Evolutionary conservation across 2,888 invertebrate genomes (phyloP).

Genomic region (Flexamia atlantica): DNA sequence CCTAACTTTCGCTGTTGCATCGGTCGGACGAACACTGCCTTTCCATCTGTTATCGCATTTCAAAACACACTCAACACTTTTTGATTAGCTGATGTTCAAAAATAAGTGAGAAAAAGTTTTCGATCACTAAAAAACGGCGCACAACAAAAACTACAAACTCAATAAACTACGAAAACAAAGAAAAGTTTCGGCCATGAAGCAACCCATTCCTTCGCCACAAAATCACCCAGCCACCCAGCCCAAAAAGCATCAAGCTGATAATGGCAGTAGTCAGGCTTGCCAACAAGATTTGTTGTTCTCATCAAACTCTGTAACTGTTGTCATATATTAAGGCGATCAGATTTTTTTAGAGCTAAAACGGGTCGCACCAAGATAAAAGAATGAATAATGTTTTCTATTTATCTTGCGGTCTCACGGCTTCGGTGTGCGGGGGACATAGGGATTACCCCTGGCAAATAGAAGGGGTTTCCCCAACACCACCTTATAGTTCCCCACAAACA

Average conservation of each 20-base stretch:
- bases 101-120: neutral
- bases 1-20: slow-evolving; percentile 43
- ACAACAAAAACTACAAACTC: slow-evolving; percentile 12
- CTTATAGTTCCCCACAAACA: too few species aligned
- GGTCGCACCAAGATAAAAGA: too few species aligned
- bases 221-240: slow-evolving; percentile 74
- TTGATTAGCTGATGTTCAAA: neutral
- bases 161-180: slow-evolving; percentile 7
- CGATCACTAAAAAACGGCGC: neutral
- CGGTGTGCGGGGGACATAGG: too few species aligned
- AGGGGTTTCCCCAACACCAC: too few species aligned
- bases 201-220: slow-evolving; percentile 32
- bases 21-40: neutral
- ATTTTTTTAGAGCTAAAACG: too few species aligned
- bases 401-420: too few species aligned
- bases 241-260: slow-evolving; percentile 53
- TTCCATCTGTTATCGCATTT: slow-evolving; percentile 49
- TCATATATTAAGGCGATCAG: too few species aligned
- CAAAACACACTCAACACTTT: slow-evolving; percentile 71
- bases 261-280: slow-evolving; percentile 26
- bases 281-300: neutral
- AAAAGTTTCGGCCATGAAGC: slow-evolving; percentile 22
- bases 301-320: neutral
- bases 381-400: too few species aligned
- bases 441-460: too few species aligned